Conservation (phyloP, 1,140 invertebrate genomes). For the Dendroctonus valens region DNA sequence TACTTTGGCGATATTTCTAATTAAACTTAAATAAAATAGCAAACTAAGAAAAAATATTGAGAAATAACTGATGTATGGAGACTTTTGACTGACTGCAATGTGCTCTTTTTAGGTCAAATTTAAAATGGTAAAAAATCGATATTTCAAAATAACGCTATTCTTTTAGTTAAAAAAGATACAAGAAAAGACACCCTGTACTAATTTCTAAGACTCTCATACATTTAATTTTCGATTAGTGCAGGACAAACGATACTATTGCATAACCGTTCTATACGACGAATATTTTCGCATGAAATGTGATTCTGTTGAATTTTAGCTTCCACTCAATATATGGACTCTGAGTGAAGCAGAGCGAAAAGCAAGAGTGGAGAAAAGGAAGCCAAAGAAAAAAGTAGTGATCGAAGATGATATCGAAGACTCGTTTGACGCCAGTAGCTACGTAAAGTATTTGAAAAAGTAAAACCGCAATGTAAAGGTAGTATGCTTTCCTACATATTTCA, state of each 20-base stretch:
- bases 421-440: constrained; percentile 76
- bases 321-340: constrained; percentile 69
- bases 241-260: background rate
- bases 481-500: background rate
- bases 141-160: no score
- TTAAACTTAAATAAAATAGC: no score
- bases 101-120: no score
- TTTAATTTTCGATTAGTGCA: background rate
- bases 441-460: constrained; percentile 67
- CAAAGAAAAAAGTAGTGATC: constrained; percentile 70
- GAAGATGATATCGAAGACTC: constrained; percentile 74
- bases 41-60: no score
- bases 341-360: constrained; percentile 66
- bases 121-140: no score
- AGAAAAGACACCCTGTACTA: background rate
- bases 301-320: constrained; percentile 60
- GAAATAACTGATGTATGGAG: no score
- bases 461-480: constrained; percentile 30
- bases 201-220: background rate
- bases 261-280: constrained; percentile 1
- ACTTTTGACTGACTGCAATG: no score
- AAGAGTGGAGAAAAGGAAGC: constrained; percentile 67
- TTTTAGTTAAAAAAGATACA: no score
- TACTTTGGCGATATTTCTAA: no score
- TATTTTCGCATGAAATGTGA: background rate